A percentile compares a stretch with the other conserved stretches of the same genome.
These are phyloP conservation scores for Podocnemis expansa DNA, from an alignment of 2,113 vertebrate genomes.

Conservation along the genomic window DNA sequence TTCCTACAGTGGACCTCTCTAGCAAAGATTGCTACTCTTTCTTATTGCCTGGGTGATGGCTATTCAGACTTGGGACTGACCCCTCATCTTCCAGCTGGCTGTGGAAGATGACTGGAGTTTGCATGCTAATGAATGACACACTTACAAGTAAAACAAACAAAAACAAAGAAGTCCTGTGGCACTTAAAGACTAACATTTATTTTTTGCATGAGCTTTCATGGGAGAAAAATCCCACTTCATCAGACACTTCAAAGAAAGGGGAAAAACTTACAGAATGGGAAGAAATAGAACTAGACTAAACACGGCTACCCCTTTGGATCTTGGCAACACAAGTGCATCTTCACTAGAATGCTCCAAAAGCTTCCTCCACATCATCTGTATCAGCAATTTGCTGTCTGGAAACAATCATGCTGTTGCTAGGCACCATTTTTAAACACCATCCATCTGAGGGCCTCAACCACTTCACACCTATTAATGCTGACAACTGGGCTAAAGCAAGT, in stretches of 20 bases:
- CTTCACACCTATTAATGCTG: fast-evolving
- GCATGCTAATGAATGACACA: fast-evolving
- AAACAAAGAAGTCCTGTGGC: too few relatives aligned
- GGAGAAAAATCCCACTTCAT: too few relatives aligned
- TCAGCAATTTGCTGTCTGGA: not conserved
- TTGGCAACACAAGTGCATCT: too few relatives aligned
- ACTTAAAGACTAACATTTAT: too few relatives aligned
- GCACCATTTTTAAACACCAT: not conserved
- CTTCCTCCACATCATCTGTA: not conserved
- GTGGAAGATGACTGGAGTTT: not conserved
- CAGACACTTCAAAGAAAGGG: too few relatives aligned
- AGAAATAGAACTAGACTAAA: too few relatives aligned
- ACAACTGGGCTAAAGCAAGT: not conserved
- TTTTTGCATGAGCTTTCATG: too few relatives aligned
- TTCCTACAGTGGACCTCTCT: not conserved
- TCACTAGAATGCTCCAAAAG: not conserved
- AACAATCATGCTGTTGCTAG: not conserved
- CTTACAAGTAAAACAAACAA: too few relatives aligned
- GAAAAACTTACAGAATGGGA: too few relatives aligned
- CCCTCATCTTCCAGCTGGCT: not conserved
- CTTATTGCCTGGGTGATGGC: fast-evolving
- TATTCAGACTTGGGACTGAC: not conserved
- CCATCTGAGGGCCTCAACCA: not conserved
- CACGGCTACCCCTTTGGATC: too few relatives aligned
- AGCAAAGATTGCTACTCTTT: not conserved